phyloP scores from a whole-genome alignment of 2,113 vertebrate genomes.

The Chrysemys picta region DNA sequence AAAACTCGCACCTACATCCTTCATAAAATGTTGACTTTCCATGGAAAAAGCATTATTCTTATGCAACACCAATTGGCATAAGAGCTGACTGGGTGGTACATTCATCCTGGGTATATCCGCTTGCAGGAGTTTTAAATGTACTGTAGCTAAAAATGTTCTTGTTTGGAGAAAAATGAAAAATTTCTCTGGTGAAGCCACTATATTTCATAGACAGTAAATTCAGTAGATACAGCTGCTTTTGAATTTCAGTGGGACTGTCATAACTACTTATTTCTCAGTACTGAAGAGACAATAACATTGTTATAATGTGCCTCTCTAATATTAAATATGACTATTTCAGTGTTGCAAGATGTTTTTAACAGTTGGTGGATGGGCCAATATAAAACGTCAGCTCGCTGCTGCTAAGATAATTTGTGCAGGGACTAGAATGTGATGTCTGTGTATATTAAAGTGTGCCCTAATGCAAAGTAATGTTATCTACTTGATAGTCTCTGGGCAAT shows the following conservation, averaged over 20 bases:
- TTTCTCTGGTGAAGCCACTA: background rate
- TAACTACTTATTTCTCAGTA: background rate
- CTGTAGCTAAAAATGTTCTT: background rate
- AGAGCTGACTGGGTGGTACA: background rate
- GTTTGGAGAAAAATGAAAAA: background rate
- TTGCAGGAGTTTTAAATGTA: background rate
- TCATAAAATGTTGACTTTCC: background rate
- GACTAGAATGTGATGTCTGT: background rate
- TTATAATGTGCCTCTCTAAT: background rate
- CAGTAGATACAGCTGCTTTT: background rate
- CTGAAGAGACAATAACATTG: background rate
- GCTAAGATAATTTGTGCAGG: background rate
- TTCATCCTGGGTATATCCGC: background rate
- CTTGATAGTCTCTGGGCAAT: background rate
- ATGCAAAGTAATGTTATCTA: background rate
- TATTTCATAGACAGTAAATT: background rate
- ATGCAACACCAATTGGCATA: background rate
- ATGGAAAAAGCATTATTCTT: background rate
- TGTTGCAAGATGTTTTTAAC: background rate
- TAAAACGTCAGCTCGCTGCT: background rate
- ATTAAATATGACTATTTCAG: background rate
- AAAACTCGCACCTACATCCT: background rate
- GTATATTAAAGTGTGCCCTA: background rate
- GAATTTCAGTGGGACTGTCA: background rate
- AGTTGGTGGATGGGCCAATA: background rate